Evolutionary conservation across 92 coral and sea anemone species (phyloP).

Genomic region (Bergia sp.): DNA sequence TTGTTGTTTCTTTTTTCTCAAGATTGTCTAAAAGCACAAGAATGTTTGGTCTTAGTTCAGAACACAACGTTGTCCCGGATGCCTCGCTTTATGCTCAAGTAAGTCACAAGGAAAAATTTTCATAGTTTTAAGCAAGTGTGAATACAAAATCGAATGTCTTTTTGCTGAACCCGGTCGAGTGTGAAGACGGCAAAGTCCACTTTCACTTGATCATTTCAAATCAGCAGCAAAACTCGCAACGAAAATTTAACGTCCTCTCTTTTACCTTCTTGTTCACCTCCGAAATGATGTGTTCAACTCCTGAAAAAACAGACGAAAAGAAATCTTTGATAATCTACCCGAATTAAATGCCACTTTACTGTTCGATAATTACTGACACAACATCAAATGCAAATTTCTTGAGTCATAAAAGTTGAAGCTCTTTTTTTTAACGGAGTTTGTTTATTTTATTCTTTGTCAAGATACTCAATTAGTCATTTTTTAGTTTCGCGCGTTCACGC

Average conservation of each 20-base stretch:
- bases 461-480: not conserved
- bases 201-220: conserved; percentile 37
- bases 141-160: conserved; percentile 22
- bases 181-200: conserved; percentile 14
- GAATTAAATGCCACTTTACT: conserved; percentile 28
- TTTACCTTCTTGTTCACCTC: not conserved
- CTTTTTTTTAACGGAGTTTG: not conserved
- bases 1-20: conserved; percentile 32
- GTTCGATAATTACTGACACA: conserved; percentile 27
- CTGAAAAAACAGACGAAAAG: not conserved
- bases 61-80: conserved; percentile 94
- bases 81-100: conserved; percentile 96
- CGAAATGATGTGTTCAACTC: not conserved
- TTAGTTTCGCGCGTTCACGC: conserved; percentile 5
- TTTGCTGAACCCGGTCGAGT: conserved; percentile 31
- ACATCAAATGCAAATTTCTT: conserved; percentile 45
- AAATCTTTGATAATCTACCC: not conserved
- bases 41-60: conserved; percentile 84
- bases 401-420: conserved; percentile 18
- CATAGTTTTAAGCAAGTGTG: conserved; percentile 13
- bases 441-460: conserved; percentile 9
- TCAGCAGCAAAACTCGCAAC: conserved; percentile 7
- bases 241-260: not conserved
- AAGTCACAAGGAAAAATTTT: conserved; percentile 35
- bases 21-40: conserved; percentile 45